These are phyloP conservation scores for Sceloporus undulatus DNA, from an alignment of 2,113 vertebrate species.

Conservation along the genomic window DNA sequence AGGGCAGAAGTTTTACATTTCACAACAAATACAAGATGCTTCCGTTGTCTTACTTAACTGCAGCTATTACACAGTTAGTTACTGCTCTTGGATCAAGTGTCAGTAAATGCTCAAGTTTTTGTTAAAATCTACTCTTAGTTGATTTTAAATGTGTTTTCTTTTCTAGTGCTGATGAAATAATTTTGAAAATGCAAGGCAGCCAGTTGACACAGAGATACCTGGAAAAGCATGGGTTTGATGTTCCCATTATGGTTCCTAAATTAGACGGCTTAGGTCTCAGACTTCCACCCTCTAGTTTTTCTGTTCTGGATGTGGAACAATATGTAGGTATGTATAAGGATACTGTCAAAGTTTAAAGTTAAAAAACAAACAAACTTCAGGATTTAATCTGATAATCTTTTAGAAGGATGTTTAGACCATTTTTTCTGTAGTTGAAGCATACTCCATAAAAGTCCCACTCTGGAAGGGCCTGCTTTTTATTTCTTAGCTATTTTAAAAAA, in stretches of 20 bases:
- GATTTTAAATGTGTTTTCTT: slow-evolving; percentile 25
- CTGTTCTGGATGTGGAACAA: slow-evolving; percentile 92
- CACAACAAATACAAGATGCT: neutral
- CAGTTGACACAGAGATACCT: slow-evolving; percentile 92
- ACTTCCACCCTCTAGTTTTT: slow-evolving; percentile 89
- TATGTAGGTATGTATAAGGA: slow-evolving; percentile 90
- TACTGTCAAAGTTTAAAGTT: slow-evolving; percentile 19
- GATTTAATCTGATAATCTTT: neutral
- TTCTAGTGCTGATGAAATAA: slow-evolving; percentile 90
- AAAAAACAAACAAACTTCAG: slow-evolving; percentile 36
- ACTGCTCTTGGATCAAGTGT: neutral
- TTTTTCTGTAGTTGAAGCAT: neutral
- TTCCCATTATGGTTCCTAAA: slow-evolving; percentile 90
- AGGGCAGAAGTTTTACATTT: neutral
- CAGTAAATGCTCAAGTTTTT: neutral
- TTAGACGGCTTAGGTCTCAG: slow-evolving; percentile 93
- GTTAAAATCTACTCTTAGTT: neutral
- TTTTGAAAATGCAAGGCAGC: slow-evolving; percentile 92
- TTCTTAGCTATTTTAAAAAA: too few relatives aligned
- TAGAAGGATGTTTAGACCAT: neutral
- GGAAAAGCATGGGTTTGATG: slow-evolving; percentile 94
- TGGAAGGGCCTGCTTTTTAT: too few relatives aligned
- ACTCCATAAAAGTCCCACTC: too few relatives aligned
- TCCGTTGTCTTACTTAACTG: neutral
- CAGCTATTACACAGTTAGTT: neutral